Evolutionary conservation across 2,113 vertebrate species (phyloP).

Genomic region (Marcusenius ussheri): DNA sequence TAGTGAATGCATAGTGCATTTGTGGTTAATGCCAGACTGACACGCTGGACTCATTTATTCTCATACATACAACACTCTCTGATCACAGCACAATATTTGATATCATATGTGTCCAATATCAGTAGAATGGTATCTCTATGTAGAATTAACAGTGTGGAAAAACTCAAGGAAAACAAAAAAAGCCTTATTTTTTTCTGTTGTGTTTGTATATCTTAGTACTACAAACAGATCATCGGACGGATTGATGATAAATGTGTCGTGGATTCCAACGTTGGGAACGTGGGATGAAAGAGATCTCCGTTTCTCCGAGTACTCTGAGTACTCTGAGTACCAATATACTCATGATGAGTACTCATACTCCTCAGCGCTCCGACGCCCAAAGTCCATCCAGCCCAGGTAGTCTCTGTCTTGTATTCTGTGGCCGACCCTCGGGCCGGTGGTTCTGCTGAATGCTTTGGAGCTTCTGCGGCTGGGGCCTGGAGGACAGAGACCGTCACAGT

Average conservation of each 20-base stretch:
- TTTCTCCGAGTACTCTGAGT: constrained; percentile 45
- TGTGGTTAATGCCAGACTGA: not conserved
- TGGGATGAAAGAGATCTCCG: constrained; percentile 40
- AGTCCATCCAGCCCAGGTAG: constrained; percentile 98
- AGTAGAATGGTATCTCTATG: not conserved
- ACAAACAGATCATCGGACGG: constrained; percentile 60
- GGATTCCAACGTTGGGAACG: constrained; percentile 46
- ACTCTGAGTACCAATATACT: constrained; percentile 28
- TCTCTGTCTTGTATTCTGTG: constrained; percentile 95
- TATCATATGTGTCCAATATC: not conserved
- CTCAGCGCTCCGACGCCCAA: constrained; percentile 85
- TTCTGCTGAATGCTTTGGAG: constrained; percentile 65
- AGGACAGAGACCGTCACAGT: not conserved
- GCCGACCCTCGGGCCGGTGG: constrained; percentile 63
- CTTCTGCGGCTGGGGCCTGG: constrained; percentile 63
- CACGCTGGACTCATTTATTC: constrained; percentile 17
- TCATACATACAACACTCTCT: constrained; percentile 30
- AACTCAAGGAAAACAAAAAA: constrained; percentile 40
- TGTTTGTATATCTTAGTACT: constrained; percentile 49
- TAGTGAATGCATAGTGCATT: not conserved
- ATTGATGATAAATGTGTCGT: constrained; percentile 51
- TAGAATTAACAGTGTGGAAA: not conserved
- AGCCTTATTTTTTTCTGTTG: constrained; percentile 42
- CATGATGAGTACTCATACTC: constrained; percentile 84
- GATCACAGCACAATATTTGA: constrained; percentile 5